Percentiles rank a stretch among this genome's conserved stretches.
These are phyloP conservation scores for Cottoperca gobio DNA, from an alignment of 2,797 vertebrate species.

Conservation along the genomic window DNA sequence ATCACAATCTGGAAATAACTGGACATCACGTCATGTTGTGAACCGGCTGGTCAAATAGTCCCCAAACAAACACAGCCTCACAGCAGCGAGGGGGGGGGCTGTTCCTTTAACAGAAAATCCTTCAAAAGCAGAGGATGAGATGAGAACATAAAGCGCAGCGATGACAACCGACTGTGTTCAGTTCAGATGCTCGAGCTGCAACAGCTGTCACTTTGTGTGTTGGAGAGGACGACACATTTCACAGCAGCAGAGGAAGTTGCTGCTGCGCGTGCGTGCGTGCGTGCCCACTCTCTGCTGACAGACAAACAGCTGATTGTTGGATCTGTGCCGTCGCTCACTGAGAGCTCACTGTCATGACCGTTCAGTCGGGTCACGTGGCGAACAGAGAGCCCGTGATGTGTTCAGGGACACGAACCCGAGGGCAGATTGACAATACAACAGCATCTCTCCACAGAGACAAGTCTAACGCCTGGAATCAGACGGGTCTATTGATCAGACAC, in stretches of 20 bases:
- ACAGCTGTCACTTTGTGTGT: constrained; percentile 27
- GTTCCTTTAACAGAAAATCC: neutral
- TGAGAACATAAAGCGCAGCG: neutral
- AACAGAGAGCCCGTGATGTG: constrained; percentile 51
- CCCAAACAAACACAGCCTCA: neutral
- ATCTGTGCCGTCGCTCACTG: too few relatives aligned
- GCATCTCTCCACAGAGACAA: too few relatives aligned
- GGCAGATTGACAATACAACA: neutral
- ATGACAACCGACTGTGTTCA: neutral
- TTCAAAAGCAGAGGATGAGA: neutral
- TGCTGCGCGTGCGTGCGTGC: neutral
- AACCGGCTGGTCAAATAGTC: neutral
- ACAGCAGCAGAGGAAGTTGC: constrained; percentile 37
- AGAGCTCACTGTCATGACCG: constrained; percentile 51
- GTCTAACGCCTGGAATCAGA: too few relatives aligned
- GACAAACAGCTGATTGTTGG: constrained; percentile 75
- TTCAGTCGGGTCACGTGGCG: constrained; percentile 56
- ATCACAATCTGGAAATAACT: neutral
- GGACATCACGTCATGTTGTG: neutral
- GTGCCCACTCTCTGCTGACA: constrained; percentile 68
- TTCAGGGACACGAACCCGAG: constrained; percentile 52
- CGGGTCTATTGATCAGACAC: too few relatives aligned
- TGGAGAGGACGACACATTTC: constrained; percentile 19
- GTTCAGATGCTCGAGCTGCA: neutral
- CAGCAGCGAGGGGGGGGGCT: too few relatives aligned